These are phyloP conservation scores for Eupithecia dodoneata DNA, from an alignment of 2,888 invertebrate genomes.

Conservation along the genomic window DNA sequence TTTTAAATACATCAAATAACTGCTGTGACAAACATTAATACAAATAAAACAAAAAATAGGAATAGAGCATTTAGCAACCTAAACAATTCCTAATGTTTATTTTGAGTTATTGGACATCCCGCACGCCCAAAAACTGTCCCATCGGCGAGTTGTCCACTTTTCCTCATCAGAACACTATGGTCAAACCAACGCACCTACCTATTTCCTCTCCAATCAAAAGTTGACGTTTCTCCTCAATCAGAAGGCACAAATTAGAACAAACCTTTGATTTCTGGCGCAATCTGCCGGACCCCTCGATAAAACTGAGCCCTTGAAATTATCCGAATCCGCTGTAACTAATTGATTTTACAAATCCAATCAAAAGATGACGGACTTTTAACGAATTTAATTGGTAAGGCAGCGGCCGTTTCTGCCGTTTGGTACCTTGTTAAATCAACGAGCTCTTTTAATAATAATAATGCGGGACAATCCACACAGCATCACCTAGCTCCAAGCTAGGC, in stretches of 20 bases:
- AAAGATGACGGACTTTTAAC: neutral
- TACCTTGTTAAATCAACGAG: neutral
- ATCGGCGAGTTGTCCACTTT: no score
- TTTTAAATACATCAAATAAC: no score
- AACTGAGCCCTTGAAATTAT: slow-evolving; percentile 6
- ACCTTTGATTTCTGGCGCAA: neutral
- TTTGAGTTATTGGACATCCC: no score
- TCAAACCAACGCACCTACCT: neutral
- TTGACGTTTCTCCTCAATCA: neutral
- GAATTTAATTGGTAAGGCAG: neutral
- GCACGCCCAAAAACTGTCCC: no score
- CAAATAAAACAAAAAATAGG: no score
- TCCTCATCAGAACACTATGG: neutral
- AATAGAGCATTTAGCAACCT: no score
- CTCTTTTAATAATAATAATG: neutral
- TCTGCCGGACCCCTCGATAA: slow-evolving; percentile 4
- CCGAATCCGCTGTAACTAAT: neutral
- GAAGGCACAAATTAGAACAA: neutral
- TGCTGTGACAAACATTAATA: no score
- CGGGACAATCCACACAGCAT: no score
- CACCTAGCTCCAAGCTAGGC: no score
- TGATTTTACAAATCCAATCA: slow-evolving; percentile 7
- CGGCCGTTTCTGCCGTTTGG: neutral
- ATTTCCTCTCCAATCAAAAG: neutral
- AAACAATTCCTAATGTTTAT: no score